A percentile compares a stretch with the other conserved stretches of the same genome.
These are phyloP conservation scores for Peromyscus attwateri DNA, from an alignment of 2,797 vertebrate genomes.

Conservation along the genomic window DNA sequence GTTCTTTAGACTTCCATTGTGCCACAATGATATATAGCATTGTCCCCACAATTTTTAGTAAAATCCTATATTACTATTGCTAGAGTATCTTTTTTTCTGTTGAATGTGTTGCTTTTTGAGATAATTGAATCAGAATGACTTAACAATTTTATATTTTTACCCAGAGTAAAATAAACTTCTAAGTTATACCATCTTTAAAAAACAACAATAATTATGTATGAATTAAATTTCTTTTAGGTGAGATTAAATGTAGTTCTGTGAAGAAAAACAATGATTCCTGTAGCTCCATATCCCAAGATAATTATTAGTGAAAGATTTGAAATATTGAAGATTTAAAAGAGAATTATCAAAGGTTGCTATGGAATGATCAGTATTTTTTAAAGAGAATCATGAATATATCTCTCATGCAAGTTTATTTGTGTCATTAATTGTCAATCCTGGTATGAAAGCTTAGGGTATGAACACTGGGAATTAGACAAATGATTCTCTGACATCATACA, in stretches of 20 bases:
- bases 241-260: neutral
- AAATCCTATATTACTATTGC: neutral
- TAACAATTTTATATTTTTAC: neutral
- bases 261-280: neutral
- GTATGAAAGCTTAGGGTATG: neutral
- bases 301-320: neutral
- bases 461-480: neutral
- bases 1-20: neutral
- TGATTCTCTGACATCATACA: neutral
- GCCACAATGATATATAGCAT: neutral
- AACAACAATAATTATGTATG: no score
- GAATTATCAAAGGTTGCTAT: neutral
- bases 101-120: neutral
- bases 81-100: neutral
- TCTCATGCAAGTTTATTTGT: neutral
- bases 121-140: neutral
- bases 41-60: neutral
- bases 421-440: conserved; percentile 18
- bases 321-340: neutral
- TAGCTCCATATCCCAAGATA: neutral
- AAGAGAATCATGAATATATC: neutral
- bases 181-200: neutral
- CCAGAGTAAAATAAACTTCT: conserved; percentile 5
- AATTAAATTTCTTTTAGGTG: neutral
- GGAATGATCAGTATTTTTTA: neutral